A percentile compares a stretch with the other conserved stretches of the same genome.
Evolutionary conservation across 2,888 invertebrate genomes (phyloP).

Genomic region (Bembecia ichneumoniformis): DNA sequence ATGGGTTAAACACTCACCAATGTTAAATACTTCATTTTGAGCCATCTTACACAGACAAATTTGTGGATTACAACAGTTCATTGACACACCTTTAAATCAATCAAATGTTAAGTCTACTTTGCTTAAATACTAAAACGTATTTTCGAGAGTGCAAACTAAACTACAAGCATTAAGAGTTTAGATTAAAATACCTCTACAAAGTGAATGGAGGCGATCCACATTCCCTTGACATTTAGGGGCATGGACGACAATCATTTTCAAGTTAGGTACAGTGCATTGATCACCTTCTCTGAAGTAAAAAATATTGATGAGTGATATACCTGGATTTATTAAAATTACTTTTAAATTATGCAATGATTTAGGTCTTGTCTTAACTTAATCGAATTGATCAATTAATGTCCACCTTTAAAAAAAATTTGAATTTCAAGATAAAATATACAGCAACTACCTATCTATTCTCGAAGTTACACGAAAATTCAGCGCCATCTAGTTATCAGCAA

Average conservation of each 20-base stretch:
- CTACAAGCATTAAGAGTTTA: background rate
- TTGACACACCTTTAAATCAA: constrained; percentile 38
- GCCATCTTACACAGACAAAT: constrained; percentile 20
- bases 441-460: too few species aligned
- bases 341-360: too few species aligned
- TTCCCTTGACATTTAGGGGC: constrained; percentile 35
- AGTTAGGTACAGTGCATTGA: constrained; percentile 22
- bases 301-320: constrained; percentile 42
- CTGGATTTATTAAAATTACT: too few species aligned
- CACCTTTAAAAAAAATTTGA: too few species aligned
- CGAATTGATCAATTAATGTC: too few species aligned
- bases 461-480: too few species aligned
- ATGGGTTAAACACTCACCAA: constrained; percentile 62
- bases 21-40: constrained; percentile 35
- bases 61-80: constrained; percentile 26
- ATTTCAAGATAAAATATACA: too few species aligned
- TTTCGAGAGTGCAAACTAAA: too few species aligned
- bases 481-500: too few species aligned
- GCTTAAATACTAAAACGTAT: background rate
- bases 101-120: background rate
- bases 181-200: constrained; percentile 39
- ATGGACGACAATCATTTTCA: constrained; percentile 58
- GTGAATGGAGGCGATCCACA: constrained; percentile 30
- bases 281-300: constrained; percentile 49
- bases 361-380: too few species aligned